phyloP scores from a whole-genome alignment of 2,888 invertebrate genomes.

The Torymus tubicola region DNA sequence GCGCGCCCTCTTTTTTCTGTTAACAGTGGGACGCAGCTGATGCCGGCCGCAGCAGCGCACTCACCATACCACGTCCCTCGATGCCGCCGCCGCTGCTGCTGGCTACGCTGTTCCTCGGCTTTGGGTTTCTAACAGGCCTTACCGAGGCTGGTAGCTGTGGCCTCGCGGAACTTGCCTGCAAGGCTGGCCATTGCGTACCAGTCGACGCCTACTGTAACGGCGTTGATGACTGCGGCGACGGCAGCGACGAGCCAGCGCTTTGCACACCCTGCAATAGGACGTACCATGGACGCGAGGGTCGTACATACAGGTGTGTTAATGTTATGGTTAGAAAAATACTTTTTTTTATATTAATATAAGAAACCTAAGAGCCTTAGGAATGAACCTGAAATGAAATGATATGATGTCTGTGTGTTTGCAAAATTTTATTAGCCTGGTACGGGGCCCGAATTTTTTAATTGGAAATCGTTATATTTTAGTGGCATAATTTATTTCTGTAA shows the following conservation, averaged over 20 bases:
- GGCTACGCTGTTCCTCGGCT: neutral
- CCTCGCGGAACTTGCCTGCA: slow-evolving; percentile 87
- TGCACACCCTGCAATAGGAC: slow-evolving; percentile 93
- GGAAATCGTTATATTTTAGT: too few species aligned
- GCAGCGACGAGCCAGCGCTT: slow-evolving; percentile 89
- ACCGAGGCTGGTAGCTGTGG: slow-evolving; percentile 79
- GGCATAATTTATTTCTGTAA: too few species aligned
- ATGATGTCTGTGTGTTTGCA: too few species aligned
- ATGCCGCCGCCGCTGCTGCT: neutral
- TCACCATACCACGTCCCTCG: neutral
- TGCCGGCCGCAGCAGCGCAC: slow-evolving; percentile 6
- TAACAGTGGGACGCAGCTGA: slow-evolving; percentile 49
- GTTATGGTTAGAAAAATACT: too few species aligned
- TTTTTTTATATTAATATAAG: neutral
- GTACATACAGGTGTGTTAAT: slow-evolving; percentile 77
- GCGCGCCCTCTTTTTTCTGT: neutral
- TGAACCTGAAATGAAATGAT: too few species aligned
- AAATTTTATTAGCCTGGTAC: too few species aligned
- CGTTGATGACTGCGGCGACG: slow-evolving; percentile 89
- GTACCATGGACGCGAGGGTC: slow-evolving; percentile 91
- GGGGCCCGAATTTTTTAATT: too few species aligned
- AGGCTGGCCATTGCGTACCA: slow-evolving; percentile 84
- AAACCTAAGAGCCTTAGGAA: too few species aligned
- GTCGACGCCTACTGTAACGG: slow-evolving; percentile 93
- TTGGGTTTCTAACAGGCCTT: neutral